Evolutionary conservation across 2,888 invertebrate genomes (phyloP).

Genomic region (Ctena decussata): DNA sequence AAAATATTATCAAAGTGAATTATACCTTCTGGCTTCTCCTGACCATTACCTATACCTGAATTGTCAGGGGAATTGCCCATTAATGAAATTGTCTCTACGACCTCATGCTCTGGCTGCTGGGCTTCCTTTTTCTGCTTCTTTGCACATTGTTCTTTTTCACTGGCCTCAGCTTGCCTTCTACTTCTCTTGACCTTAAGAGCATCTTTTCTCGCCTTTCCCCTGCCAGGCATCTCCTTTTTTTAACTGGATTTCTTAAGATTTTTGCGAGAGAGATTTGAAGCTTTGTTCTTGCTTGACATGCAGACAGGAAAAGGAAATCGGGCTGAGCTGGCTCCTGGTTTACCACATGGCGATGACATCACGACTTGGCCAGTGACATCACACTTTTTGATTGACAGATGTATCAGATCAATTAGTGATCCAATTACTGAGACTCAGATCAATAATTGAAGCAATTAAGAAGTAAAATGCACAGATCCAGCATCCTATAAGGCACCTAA

Average conservation of each 20-base stretch:
- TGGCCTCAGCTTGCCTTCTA: background rate
- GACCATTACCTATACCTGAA: background rate
- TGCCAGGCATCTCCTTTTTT: background rate
- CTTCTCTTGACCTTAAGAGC: background rate
- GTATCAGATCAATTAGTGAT: background rate
- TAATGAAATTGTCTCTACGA: background rate
- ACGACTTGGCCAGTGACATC: slow-evolving; percentile 5
- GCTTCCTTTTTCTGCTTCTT: background rate
- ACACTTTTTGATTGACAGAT: background rate
- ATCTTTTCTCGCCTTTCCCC: slow-evolving; percentile 13
- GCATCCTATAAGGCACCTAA: too few species aligned
- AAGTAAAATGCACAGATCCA: too few species aligned
- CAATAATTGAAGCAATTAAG: too few species aligned
- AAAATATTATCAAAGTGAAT: slow-evolving; percentile 17
- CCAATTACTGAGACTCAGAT: background rate
- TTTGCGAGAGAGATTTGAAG: background rate
- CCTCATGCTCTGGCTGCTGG: background rate
- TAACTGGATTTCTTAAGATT: background rate
- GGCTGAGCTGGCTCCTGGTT: background rate
- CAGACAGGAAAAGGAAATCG: background rate
- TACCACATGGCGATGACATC: background rate
- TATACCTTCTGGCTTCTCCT: slow-evolving; percentile 10
- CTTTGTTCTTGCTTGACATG: background rate
- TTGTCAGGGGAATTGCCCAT: background rate
- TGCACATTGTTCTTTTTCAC: background rate